phyloP scores from a whole-genome alignment of 2,113 vertebrate species.

The Scalopus aquaticus region DNA sequence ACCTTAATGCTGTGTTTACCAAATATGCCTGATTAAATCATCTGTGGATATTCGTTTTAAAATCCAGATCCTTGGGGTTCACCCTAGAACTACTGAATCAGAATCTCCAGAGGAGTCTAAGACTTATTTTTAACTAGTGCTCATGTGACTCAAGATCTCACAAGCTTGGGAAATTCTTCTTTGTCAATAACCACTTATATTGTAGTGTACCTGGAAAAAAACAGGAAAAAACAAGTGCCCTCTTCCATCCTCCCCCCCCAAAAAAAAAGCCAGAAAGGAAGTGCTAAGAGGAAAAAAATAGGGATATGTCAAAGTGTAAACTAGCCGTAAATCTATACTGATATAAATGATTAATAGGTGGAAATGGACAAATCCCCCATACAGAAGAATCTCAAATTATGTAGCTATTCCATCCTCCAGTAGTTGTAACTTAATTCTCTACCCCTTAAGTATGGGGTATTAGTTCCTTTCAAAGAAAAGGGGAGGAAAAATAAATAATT shows the following conservation, averaged over 20 bases:
- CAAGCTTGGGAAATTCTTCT: constrained; percentile 4
- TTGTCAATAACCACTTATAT: not conserved
- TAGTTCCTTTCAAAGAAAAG: not conserved
- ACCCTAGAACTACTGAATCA: not conserved
- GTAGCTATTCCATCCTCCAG: not conserved
- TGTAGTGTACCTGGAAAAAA: not conserved
- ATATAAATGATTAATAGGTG: not conserved
- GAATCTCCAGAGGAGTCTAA: not conserved
- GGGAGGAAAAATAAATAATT: not conserved
- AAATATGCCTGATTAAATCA: not conserved
- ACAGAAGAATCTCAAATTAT: not conserved
- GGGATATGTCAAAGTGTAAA: not conserved
- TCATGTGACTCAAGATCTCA: not conserved
- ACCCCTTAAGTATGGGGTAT: not conserved
- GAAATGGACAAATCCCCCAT: not conserved
- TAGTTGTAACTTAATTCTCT: too few relatives aligned
- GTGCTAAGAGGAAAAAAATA: not conserved
- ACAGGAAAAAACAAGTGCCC: not conserved
- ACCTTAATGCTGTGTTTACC: not conserved
- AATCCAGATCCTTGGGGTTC: not conserved
- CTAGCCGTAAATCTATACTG: not conserved
- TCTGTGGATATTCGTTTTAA: not conserved
- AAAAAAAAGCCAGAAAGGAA: not conserved
- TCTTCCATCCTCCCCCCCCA: not conserved
- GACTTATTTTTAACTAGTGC: not conserved